Percentiles rank a stretch among this genome's conserved stretches.
phyloP scores from a whole-genome alignment of 2,113 vertebrate species.

The Corythaixoides concolor region DNA sequence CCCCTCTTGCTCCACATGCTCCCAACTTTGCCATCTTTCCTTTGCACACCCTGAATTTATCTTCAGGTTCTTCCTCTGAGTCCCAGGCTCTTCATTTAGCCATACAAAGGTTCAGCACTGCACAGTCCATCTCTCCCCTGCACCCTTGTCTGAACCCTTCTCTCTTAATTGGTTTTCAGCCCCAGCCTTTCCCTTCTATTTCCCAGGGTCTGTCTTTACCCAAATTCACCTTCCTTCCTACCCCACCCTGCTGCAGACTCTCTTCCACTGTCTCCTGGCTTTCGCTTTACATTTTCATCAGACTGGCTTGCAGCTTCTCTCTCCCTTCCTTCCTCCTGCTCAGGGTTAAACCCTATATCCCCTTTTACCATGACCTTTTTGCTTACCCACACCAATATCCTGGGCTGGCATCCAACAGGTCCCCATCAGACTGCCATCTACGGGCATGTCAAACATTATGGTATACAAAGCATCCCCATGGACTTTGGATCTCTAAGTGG shows the following conservation, averaged over 20 bases:
- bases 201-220: background rate
- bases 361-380: background rate
- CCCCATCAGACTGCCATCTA: background rate
- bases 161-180: background rate
- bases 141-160: background rate
- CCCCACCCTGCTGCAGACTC: background rate
- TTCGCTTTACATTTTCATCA: background rate
- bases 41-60: background rate
- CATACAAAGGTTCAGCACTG: background rate
- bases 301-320: background rate
- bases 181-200: background rate
- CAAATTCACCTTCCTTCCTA: background rate
- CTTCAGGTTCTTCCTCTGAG: background rate
- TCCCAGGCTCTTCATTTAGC: background rate
- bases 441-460: background rate
- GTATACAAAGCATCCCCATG: background rate
- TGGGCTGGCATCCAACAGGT: background rate
- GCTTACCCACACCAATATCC: background rate
- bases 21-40: accelerated
- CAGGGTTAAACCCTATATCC: background rate
- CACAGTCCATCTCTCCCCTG: background rate
- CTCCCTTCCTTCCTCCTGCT: background rate
- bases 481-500: background rate
- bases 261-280: background rate
- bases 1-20: background rate